These are phyloP conservation scores for Microcaecilia unicolor DNA, from an alignment of 2,797 vertebrate species.

Conservation along the genomic window DNA sequence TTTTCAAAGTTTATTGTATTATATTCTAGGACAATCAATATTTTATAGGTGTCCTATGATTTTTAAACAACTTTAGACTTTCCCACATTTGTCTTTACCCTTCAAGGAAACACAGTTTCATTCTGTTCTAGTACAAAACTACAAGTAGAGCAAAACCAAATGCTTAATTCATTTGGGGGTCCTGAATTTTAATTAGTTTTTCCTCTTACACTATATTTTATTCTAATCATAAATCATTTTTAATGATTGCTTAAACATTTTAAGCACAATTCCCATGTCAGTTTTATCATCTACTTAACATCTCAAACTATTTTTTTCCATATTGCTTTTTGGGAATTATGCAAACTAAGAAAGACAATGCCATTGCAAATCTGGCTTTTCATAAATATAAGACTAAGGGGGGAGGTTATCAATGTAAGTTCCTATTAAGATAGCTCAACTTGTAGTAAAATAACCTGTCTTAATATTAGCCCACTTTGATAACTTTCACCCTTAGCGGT, in stretches of 20 bases:
- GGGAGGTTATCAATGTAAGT: too few species aligned
- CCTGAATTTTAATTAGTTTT: constrained; percentile 15
- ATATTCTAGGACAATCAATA: too few species aligned
- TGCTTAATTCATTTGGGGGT: constrained; percentile 4
- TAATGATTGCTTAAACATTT: constrained; percentile 19
- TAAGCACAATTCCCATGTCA: constrained; percentile 17
- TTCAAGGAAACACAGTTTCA: neutral
- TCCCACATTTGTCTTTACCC: too few species aligned
- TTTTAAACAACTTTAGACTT: too few species aligned
- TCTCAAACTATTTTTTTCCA: constrained; percentile 15
- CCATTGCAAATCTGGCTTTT: neutral
- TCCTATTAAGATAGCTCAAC: too few species aligned
- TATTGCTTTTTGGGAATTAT: constrained; percentile 5
- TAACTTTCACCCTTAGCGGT: too few species aligned
- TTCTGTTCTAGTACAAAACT: neutral
- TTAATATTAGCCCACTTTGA: too few species aligned
- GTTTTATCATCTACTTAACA: constrained; percentile 21
- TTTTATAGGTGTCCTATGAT: too few species aligned
- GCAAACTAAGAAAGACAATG: constrained; percentile 3
- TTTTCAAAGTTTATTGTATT: too few species aligned
- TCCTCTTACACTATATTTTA: neutral
- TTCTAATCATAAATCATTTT: constrained; percentile 19
- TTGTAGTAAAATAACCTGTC: too few species aligned
- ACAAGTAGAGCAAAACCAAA: neutral
- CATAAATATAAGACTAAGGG: neutral